A percentile compares a stretch with the other conserved stretches of the same genome.
phyloP scores from a whole-genome alignment of 2,113 vertebrate genomes.

The Xenopus laevis region DNA sequence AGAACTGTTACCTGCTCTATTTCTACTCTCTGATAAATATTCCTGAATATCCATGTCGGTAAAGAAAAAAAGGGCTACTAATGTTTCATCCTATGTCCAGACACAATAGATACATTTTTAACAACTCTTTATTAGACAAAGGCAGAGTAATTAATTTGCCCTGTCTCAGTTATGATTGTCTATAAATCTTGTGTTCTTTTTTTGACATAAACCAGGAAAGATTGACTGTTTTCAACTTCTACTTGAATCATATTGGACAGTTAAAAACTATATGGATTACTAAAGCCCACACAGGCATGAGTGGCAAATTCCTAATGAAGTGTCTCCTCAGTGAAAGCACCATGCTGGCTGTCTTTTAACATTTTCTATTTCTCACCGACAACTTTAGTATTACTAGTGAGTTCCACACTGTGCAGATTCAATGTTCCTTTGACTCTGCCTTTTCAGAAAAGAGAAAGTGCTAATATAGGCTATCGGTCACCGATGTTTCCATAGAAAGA shows the following conservation, averaged over 20 bases:
- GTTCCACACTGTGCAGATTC: slow-evolving; percentile 5
- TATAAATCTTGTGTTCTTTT: no score
- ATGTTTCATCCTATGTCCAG: no score
- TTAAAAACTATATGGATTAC: background rate
- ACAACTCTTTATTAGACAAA: no score
- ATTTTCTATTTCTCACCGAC: background rate
- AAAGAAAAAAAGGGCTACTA: no score
- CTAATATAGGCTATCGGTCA: background rate
- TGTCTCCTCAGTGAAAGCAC: background rate
- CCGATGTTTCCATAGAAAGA: background rate
- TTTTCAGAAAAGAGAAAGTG: background rate
- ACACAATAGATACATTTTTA: no score
- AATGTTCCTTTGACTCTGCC: slow-evolving; percentile 3
- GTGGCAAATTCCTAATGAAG: slow-evolving; percentile 1
- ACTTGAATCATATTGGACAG: background rate
- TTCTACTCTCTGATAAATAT: no score
- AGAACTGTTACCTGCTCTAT: no score
- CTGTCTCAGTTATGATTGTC: no score
- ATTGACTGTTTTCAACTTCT: background rate
- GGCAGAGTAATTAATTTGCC: no score
- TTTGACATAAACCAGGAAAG: no score
- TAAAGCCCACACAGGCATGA: background rate
- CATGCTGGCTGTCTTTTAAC: background rate
- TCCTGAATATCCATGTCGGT: no score
- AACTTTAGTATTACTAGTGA: background rate